A percentile compares a stretch with the other conserved stretches of the same genome.
phyloP scores from a whole-genome alignment of 2,888 invertebrate genomes.

The Drosophila peninsularis region DNA sequence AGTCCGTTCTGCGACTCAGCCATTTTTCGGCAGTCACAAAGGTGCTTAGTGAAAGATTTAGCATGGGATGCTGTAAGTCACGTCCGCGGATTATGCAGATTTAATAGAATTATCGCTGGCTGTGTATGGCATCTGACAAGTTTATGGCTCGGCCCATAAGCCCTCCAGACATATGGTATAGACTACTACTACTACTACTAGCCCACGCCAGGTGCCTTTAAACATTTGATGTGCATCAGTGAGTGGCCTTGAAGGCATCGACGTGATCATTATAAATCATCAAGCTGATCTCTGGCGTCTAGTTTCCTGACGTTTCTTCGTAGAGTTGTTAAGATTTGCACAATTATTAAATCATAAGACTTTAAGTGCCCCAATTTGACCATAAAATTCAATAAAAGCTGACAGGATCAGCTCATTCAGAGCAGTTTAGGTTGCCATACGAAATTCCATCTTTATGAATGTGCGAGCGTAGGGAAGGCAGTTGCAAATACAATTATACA shows the following conservation, averaged over 20 bases:
- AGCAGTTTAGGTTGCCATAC: background rate
- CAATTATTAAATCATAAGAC: slow-evolving; percentile 13
- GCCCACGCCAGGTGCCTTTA: too few species aligned
- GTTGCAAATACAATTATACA: slow-evolving; percentile 9
- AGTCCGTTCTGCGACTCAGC: background rate
- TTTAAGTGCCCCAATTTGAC: slow-evolving; percentile 7
- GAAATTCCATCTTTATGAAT: background rate
- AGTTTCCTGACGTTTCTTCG: slow-evolving; percentile 5
- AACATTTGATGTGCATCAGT: background rate
- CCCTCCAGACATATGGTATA: slow-evolving; percentile 51
- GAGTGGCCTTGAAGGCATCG: slow-evolving; percentile 41
- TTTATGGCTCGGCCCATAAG: slow-evolving; percentile 42
- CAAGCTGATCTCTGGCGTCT: background rate
- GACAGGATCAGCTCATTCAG: slow-evolving; percentile 2
- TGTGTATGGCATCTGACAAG: slow-evolving; percentile 44
- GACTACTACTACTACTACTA: too few species aligned
- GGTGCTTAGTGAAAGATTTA: slow-evolving; percentile 56
- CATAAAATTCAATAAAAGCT: slow-evolving; percentile 7
- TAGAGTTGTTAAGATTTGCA: slow-evolving; percentile 22
- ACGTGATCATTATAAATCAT: slow-evolving; percentile 32
- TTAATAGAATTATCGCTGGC: slow-evolving; percentile 36
- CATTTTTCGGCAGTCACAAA: slow-evolving; percentile 32
- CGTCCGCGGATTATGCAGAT: slow-evolving; percentile 51
- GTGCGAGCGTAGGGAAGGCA: slow-evolving; percentile 8
- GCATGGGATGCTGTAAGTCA: slow-evolving; percentile 63